Percentiles rank a stretch among this genome's conserved stretches.
Conservation (phyloP, 2,888 invertebrate species). For the Xanthia icteritia region DNA sequence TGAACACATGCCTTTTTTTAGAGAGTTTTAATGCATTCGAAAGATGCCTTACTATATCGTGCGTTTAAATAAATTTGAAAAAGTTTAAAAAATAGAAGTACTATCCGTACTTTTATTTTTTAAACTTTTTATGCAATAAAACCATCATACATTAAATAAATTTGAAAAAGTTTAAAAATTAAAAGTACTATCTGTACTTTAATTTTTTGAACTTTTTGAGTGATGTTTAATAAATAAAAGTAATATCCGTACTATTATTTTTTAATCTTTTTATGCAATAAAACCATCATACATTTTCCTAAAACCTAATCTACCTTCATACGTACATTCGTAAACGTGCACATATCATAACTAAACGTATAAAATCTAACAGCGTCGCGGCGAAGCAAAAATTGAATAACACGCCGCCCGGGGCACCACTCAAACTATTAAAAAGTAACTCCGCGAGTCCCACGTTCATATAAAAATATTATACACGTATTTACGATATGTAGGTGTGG, state of each 20-base stretch:
- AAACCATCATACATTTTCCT: neutral
- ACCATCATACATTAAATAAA: neutral
- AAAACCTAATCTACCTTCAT: neutral
- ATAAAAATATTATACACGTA: constrained; percentile 54
- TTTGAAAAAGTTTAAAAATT: no score
- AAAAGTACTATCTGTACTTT: no score
- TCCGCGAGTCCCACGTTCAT: constrained; percentile 33
- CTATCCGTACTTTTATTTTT: neutral
- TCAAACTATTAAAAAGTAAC: constrained; percentile 82
- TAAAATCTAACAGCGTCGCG: constrained; percentile 54
- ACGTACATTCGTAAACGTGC: constrained; percentile 6
- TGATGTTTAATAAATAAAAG: no score
- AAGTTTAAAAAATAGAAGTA: no score
- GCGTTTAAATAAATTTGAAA: no score
- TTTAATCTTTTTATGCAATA: neutral
- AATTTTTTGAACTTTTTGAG: no score
- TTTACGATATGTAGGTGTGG: constrained; percentile 12
- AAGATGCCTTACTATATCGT: neutral
- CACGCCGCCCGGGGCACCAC: constrained; percentile 70
- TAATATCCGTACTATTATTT: no score
- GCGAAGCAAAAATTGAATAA: constrained; percentile 79
- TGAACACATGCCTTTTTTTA: neutral
- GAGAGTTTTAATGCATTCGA: neutral
- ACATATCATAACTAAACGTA: constrained; percentile 47
- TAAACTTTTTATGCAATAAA: neutral